phyloP scores from a whole-genome alignment of 2,888 invertebrate species.

The Cyrtodaria siliqua region DNA sequence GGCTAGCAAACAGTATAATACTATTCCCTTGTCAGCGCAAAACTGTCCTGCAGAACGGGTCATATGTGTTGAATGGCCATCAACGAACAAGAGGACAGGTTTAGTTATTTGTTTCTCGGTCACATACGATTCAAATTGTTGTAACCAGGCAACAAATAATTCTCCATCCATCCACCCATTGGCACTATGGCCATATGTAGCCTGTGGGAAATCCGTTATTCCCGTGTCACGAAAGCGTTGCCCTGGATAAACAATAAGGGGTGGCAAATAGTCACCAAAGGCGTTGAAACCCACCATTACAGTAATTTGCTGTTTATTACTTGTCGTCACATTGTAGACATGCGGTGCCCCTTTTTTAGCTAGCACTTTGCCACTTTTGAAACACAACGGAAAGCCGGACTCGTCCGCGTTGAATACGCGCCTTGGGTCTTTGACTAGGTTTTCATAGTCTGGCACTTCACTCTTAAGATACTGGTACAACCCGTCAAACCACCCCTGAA shows the following conservation, averaged over 20 bases:
- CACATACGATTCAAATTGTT: too few species aligned
- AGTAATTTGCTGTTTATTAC: slow-evolving; percentile 49
- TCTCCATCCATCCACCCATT: too few species aligned
- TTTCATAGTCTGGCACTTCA: background rate
- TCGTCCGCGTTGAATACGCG: too few species aligned
- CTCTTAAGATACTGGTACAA: background rate
- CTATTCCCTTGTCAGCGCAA: slow-evolving; percentile 9
- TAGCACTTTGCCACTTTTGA: slow-evolving; percentile 22
- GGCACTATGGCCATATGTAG: too few species aligned
- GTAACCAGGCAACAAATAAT: too few species aligned
- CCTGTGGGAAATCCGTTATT: too few species aligned
- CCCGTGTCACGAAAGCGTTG: too few species aligned
- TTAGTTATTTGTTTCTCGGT: background rate
- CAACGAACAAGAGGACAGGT: background rate
- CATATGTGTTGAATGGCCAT: background rate
- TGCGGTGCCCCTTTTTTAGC: slow-evolving; percentile 13
- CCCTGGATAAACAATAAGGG: slow-evolving; percentile 11
- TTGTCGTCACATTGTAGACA: slow-evolving; percentile 22
- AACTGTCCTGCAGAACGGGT: background rate
- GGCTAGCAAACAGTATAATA: slow-evolving; percentile 44
- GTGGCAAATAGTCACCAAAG: slow-evolving; percentile 33
- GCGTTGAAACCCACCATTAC: slow-evolving; percentile 46
- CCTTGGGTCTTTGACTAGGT: too few species aligned
- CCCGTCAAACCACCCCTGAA: background rate
- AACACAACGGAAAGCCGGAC: slow-evolving; percentile 22